Conservation (phyloP, 2,113 vertebrate species). For the Phylloscopus trochilus region DNA sequence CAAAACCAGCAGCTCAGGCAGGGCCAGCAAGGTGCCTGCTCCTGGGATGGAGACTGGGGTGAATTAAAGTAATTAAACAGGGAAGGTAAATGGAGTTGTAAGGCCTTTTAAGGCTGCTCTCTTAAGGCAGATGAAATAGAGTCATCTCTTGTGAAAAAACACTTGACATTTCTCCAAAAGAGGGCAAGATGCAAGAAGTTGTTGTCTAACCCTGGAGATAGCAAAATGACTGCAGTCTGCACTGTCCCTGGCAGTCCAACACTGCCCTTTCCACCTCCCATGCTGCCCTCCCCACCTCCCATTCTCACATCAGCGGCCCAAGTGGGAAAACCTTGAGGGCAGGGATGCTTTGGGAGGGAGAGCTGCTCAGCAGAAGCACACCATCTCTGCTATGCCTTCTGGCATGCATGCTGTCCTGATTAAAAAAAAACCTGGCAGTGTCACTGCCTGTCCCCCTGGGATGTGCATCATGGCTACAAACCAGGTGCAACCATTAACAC, state of each 20-base stretch:
- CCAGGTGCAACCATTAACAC: neutral
- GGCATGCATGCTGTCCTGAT: neutral
- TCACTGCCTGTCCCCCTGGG: neutral
- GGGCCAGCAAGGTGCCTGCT: neutral
- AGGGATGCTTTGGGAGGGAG: neutral
- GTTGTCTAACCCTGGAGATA: neutral
- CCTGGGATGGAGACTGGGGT: neutral
- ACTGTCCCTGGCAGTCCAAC: neutral
- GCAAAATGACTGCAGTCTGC: neutral
- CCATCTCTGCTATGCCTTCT: neutral
- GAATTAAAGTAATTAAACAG: neutral
- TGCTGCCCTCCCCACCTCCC: neutral
- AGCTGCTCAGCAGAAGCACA: neutral
- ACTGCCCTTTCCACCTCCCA: neutral
- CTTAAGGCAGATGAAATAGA: neutral
- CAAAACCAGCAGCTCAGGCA: neutral
- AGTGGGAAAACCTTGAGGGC: neutral
- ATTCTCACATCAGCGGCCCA: neutral
- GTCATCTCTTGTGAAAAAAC: neutral
- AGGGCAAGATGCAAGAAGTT: neutral
- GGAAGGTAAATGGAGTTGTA: neutral
- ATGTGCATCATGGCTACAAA: neutral
- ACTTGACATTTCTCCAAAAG: neutral
- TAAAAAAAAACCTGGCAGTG: neutral
- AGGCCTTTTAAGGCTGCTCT: neutral